Base-by-base conservation (phyloP, 1,140 invertebrate genomes). In the Sycophaga agraensis region DNA sequence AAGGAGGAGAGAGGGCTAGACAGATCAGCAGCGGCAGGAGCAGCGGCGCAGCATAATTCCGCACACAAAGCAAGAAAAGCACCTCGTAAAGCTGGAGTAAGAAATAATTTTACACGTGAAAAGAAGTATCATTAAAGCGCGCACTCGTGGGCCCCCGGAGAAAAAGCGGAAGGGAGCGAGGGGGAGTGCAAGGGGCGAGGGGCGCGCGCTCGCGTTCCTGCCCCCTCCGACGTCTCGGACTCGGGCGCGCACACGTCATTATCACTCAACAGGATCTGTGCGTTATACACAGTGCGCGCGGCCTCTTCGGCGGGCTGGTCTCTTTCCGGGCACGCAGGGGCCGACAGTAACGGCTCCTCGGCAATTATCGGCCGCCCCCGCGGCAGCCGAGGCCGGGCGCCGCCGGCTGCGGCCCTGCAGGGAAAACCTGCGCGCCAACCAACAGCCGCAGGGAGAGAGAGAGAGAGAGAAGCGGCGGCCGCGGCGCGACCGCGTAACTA, bases 311-410 rank as follows among this genome's bases (percentile, higher is more conserved):
- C 70, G 72, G 73, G 68, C 72, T 31, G 28, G 5, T 11, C 28
- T 4, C 28, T 4, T 11, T 11, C 11, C 28, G 28, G 5, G 28
- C 28, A 6, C 28, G 4, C 66, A 63, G 63, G 61, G 59, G 65
- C 61, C 67, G 68, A 66, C 69, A 67, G 68, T 71, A 74, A 69
- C 70, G 70, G 70, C 67, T 67, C n/a, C n/a, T n/a, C 67, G 66
- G 67, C 73, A 76, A 78, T 78, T 78, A 77, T 76, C 73, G 71
- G 68, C 67, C 19, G 24, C 24, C 21, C 57, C 17, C 48, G 17
- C 48, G 63, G 2, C 22, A 4, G 28, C 28, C 4, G 28, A 31
- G 5, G 4, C 28, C 28, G 11, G 11, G 28, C 28, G 5, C 28
- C 28, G 4, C 28, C 28, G 5, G 5, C 28, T 31, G 5, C 28